Evolutionary conservation across 2,113 vertebrate genomes (phyloP).

Genomic region (Ciconia maguari): DNA sequence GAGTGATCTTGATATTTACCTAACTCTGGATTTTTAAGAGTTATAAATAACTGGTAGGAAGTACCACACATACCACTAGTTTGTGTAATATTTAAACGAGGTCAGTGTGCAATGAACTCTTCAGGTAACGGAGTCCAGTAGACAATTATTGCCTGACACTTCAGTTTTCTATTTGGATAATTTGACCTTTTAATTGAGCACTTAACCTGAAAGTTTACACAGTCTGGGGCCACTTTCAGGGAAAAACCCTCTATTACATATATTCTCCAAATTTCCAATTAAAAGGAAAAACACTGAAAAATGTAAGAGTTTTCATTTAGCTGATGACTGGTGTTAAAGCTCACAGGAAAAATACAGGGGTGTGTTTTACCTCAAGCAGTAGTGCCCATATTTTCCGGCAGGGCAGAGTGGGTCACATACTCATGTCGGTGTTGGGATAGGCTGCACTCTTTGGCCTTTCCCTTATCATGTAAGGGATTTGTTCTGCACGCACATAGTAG

Average conservation of each 20-base stretch:
- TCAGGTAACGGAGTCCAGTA: slow-evolving; percentile 48
- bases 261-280: background rate
- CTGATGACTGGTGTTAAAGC: background rate
- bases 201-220: slow-evolving; percentile 43
- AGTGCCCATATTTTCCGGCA: fast-evolving
- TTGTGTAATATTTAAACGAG: slow-evolving; percentile 21
- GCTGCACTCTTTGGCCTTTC: slow-evolving; percentile 43
- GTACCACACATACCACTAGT: background rate
- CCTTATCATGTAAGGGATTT: background rate
- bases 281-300: background rate
- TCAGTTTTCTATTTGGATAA: slow-evolving; percentile 16
- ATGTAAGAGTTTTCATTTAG: fast-evolving
- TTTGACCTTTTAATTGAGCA: slow-evolving; percentile 63
- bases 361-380: background rate
- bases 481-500: background rate
- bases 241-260: fast-evolving
- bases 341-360: background rate
- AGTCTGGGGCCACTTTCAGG: background rate
- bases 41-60: slow-evolving; percentile 40
- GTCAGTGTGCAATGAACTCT: slow-evolving; percentile 16
- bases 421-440: background rate
- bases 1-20: background rate
- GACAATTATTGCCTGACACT: slow-evolving; percentile 60
- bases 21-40: background rate
- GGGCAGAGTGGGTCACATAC: slow-evolving; percentile 2